These are phyloP conservation scores for Aleiodes testaceus DNA, from an alignment of 2,888 invertebrate species.

Conservation along the genomic window DNA sequence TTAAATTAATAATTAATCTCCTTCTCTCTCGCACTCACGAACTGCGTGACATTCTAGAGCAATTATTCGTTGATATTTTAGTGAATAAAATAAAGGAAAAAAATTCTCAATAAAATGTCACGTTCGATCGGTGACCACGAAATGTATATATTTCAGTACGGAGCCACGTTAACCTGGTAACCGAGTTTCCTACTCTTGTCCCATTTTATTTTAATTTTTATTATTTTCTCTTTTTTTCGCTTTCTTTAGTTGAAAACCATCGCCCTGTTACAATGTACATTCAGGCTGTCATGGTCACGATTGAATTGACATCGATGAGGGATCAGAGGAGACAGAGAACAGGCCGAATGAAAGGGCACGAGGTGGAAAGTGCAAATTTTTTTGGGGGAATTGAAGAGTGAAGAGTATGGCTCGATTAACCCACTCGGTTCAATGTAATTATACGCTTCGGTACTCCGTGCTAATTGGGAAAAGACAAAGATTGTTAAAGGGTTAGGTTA, in stretches of 20 bases:
- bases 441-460: constrained; percentile 38
- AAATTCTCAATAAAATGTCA: constrained; percentile 24
- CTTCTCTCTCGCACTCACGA: no score
- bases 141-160: constrained; percentile 20
- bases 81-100: neutral
- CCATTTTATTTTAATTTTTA: constrained; percentile 17
- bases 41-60: no score
- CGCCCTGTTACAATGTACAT: constrained; percentile 16
- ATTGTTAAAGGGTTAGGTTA: neutral
- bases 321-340: neutral
- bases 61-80: neutral
- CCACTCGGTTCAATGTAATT: constrained; percentile 45
- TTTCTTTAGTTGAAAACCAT: neutral
- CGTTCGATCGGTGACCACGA: constrained; percentile 29
- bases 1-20: no score
- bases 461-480: constrained; percentile 38
- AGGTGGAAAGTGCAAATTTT: neutral
- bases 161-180: constrained; percentile 43
- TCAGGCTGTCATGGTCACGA: constrained; percentile 13
- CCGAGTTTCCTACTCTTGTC: constrained; percentile 43
- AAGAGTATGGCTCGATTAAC: constrained; percentile 13
- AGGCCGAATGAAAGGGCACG: neutral
- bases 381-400: constrained; percentile 18
- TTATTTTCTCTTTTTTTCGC: neutral
- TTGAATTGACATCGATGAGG: constrained; percentile 8